A percentile compares a stretch with the other conserved stretches of the same genome.
Conservation (phyloP, 2,888 invertebrate species). For the Apotomis betuletana region DNA sequence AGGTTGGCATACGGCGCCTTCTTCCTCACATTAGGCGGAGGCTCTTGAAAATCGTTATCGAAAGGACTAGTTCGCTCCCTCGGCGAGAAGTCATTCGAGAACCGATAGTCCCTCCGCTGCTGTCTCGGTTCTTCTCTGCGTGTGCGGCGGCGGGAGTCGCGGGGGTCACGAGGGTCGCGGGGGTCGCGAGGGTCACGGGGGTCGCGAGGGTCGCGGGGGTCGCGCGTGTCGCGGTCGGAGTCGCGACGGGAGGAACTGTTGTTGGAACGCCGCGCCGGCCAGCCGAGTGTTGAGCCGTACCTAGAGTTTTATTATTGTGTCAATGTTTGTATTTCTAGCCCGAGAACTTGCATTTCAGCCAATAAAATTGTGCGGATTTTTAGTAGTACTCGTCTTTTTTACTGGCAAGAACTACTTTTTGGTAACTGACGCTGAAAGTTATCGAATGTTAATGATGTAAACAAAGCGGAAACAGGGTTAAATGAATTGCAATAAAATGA, state of each 20-base stretch:
- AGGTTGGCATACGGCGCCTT: constrained; percentile 68
- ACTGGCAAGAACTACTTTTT: no score
- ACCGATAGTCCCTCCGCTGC: constrained; percentile 67
- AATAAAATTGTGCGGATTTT: no score
- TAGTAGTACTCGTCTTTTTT: no score
- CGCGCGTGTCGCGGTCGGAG: constrained; percentile 46
- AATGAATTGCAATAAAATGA: no score
- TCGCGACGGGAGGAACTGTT: constrained; percentile 53
- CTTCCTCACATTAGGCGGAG: constrained; percentile 66
- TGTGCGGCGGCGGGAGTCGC: constrained; percentile 54
- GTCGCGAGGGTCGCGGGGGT: constrained; percentile 61
- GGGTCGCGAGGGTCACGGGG: constrained; percentile 54
- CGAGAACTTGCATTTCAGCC: no score
- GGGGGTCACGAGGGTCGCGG: constrained; percentile 42
- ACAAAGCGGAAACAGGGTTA: no score
- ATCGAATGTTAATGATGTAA: no score
- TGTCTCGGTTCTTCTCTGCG: constrained; percentile 52
- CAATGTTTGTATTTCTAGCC: no score
- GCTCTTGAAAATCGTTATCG: constrained; percentile 84
- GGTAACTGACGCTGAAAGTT: no score
- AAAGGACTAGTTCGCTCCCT: constrained; percentile 82
- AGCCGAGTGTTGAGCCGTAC: constrained; percentile 73
- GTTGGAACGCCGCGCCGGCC: constrained; percentile 63
- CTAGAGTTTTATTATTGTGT: constrained; percentile 47
- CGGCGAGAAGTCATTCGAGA: constrained; percentile 86